A percentile compares a stretch with the other conserved stretches of the same genome.
phyloP scores from a whole-genome alignment of 2,113 vertebrate species.

The Progne subis region DNA sequence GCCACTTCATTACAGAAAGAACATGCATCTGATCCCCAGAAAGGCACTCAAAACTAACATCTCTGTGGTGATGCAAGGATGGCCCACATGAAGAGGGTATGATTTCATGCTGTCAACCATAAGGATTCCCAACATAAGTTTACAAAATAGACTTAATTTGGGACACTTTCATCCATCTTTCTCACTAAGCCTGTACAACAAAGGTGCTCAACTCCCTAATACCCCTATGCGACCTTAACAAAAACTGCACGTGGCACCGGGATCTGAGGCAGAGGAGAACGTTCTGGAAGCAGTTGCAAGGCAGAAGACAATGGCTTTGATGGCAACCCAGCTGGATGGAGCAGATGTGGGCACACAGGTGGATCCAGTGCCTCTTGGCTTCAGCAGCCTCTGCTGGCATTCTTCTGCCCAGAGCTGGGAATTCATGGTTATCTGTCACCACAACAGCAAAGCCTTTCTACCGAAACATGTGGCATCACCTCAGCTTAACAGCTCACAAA shows the following conservation, averaged over 20 bases:
- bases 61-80: background rate
- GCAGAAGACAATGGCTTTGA: background rate
- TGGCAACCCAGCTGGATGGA: background rate
- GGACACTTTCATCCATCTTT: background rate
- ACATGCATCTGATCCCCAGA: background rate
- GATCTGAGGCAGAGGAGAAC: background rate
- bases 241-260: fast-evolving
- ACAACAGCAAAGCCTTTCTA: background rate
- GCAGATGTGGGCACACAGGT: background rate
- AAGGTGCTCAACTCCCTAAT: background rate
- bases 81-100: background rate
- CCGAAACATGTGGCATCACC: background rate
- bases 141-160: background rate
- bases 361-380: background rate
- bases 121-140: background rate
- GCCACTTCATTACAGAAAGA: slow-evolving; percentile 10
- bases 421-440: background rate
- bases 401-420: background rate
- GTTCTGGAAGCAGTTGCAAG: background rate
- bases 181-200: background rate
- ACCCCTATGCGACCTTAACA: background rate
- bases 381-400: background rate
- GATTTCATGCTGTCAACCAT: background rate
- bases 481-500: background rate
- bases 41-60: background rate